A percentile compares a stretch with the other conserved stretches of the same genome.
Evolutionary conservation across 2,113 vertebrate genomes (phyloP).

Genomic region (Vireo altiloquus): DNA sequence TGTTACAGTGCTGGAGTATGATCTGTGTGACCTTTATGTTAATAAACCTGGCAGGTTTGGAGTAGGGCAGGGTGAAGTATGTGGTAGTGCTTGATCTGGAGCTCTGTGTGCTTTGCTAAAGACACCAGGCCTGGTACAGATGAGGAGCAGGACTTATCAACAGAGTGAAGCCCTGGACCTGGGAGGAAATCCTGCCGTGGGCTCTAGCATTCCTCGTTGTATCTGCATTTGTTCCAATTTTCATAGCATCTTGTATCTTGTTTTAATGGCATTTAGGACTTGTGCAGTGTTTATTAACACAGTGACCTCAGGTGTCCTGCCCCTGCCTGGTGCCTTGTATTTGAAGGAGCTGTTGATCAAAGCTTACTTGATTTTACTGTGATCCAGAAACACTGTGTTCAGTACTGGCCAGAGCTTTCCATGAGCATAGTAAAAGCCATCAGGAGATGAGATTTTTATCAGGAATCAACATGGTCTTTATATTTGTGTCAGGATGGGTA

Average conservation of each 20-base stretch:
- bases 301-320: not conserved
- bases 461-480: accelerated
- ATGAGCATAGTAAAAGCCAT: not conserved
- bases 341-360: not conserved
- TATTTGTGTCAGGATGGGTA: not conserved
- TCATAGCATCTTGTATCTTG: not conserved
- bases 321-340: not conserved
- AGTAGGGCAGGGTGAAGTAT: not conserved
- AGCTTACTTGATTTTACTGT: not conserved
- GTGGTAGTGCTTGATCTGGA: not conserved
- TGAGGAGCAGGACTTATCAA: not conserved
- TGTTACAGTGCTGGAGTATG: not conserved
- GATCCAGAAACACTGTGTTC: not conserved
- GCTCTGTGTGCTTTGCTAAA: not conserved
- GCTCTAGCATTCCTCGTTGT: not conserved
- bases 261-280: not conserved
- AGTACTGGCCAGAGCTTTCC: not conserved
- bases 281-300: not conserved
- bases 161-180: not conserved
- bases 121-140: not conserved
- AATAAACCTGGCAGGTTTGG: not conserved
- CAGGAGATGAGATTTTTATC: not conserved
- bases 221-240: not conserved
- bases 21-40: not conserved
- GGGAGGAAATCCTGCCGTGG: not conserved